These are phyloP conservation scores for Anhinga anhinga DNA, from an alignment of 2,113 vertebrate genomes.

Conservation along the genomic window DNA sequence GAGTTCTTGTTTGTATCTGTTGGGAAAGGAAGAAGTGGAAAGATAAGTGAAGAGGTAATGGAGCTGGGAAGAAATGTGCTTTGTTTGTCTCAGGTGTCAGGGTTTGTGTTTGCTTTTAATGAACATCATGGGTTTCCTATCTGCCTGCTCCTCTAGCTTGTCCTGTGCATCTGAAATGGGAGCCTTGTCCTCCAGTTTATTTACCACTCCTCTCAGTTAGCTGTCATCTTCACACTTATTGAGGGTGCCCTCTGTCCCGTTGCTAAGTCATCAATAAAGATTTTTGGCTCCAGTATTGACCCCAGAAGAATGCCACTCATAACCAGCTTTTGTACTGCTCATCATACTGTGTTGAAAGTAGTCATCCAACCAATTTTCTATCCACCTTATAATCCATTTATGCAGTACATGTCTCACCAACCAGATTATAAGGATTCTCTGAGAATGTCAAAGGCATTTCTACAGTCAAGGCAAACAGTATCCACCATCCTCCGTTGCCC, in stretches of 20 bases:
- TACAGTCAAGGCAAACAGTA: neutral
- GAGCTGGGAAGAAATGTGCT: neutral
- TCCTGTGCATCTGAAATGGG: neutral
- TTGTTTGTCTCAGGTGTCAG: neutral
- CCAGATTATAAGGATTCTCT: neutral
- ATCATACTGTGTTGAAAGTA: neutral
- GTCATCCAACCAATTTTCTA: neutral
- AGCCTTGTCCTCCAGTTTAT: neutral
- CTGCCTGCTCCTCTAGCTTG: neutral
- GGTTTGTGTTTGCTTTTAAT: neutral
- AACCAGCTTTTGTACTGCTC: neutral
- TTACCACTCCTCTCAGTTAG: neutral
- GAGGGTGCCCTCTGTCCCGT: neutral
- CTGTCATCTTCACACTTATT: neutral
- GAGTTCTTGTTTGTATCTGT: neutral
- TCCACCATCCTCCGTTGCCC: neutral
- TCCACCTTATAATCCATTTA: neutral
- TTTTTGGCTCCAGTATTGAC: neutral
- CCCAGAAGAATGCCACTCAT: rapidly evolving
- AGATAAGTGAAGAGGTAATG: neutral
- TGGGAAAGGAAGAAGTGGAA: neutral
- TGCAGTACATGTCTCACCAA: neutral
- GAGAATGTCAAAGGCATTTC: neutral
- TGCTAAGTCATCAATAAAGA: neutral
- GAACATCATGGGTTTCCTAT: neutral